phyloP scores from a whole-genome alignment of 1,140 invertebrate genomes.

The Gryllus bimaculatus region DNA sequence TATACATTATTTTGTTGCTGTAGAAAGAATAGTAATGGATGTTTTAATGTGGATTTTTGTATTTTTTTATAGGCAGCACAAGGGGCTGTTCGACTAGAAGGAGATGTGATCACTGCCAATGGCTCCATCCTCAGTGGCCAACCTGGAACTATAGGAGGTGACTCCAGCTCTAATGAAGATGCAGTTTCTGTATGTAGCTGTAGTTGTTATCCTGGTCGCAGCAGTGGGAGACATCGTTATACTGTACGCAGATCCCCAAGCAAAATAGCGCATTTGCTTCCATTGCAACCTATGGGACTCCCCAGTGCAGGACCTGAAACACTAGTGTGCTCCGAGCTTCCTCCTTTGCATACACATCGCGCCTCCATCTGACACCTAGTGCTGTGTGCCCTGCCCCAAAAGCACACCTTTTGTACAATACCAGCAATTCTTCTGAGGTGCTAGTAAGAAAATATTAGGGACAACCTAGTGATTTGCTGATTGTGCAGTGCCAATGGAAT shows the following conservation, averaged over 20 bases:
- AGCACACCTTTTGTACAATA: background rate
- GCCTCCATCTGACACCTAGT: constrained; percentile 20
- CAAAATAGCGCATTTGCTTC: constrained; percentile 60
- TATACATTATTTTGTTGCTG: too few relatives aligned
- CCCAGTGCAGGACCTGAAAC: background rate
- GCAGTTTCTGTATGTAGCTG: constrained; percentile 70
- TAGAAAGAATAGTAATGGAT: too few relatives aligned
- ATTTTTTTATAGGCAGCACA: constrained; percentile 38
- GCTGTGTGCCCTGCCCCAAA: constrained; percentile 6
- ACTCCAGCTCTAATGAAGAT: constrained; percentile 39
- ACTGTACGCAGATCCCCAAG: constrained; percentile 59
- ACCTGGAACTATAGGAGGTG: constrained; percentile 9
- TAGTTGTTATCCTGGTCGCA: constrained; percentile 44
- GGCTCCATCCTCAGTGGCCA: constrained; percentile 29
- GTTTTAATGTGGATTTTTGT: background rate
- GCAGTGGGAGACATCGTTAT: constrained; percentile 38
- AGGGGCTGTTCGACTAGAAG: constrained; percentile 49
- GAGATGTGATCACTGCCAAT: constrained; percentile 54
- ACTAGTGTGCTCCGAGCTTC: constrained; percentile 13
- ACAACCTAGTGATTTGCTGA: background rate
- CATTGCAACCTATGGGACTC: constrained; percentile 33
- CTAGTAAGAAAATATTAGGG: background rate
- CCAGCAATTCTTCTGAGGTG: background rate
- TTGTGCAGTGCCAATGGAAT: background rate
- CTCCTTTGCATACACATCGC: constrained; percentile 15